Evolutionary conservation across 2,113 vertebrate species (phyloP).

Genomic region (Cyprinodon variegatus): DNA sequence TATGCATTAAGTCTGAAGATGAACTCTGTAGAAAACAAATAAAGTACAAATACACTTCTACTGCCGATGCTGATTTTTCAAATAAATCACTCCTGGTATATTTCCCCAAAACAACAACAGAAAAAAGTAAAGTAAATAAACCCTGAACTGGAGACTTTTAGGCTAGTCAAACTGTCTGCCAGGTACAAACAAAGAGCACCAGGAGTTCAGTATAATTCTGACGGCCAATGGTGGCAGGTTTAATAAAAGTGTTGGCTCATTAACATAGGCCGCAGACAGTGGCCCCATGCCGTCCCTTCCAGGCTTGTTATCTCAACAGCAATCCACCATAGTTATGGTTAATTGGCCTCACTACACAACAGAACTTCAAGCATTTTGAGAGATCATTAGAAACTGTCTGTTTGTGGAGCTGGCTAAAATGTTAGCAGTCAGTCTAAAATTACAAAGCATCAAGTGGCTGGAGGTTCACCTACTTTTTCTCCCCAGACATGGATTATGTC

Average conservation of each 20-base stretch:
- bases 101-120: slow-evolving; percentile 17
- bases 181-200: slow-evolving; percentile 60
- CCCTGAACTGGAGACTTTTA: slow-evolving; percentile 48
- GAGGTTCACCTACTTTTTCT: slow-evolving; percentile 29
- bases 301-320: slow-evolving; percentile 60
- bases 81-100: slow-evolving; percentile 21
- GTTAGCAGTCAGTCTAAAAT: slow-evolving; percentile 30
- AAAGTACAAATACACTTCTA: background rate
- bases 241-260: slow-evolving; percentile 74
- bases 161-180: slow-evolving; percentile 62
- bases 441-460: slow-evolving; percentile 28
- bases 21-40: background rate
- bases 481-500: slow-evolving; percentile 13
- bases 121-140: slow-evolving; percentile 50
- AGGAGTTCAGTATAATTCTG: slow-evolving; percentile 58
- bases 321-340: slow-evolving; percentile 50
- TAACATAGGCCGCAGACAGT: slow-evolving; percentile 60
- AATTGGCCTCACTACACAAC: slow-evolving; percentile 57
- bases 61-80: background rate
- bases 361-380: slow-evolving; percentile 51
- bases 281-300: slow-evolving; percentile 44
- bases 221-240: slow-evolving; percentile 58
- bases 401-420: slow-evolving; percentile 28
- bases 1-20: background rate
- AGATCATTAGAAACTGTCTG: slow-evolving; percentile 54